phyloP scores from a whole-genome alignment of 2,113 vertebrate genomes.

The Forbesichthys agassizii region DNA sequence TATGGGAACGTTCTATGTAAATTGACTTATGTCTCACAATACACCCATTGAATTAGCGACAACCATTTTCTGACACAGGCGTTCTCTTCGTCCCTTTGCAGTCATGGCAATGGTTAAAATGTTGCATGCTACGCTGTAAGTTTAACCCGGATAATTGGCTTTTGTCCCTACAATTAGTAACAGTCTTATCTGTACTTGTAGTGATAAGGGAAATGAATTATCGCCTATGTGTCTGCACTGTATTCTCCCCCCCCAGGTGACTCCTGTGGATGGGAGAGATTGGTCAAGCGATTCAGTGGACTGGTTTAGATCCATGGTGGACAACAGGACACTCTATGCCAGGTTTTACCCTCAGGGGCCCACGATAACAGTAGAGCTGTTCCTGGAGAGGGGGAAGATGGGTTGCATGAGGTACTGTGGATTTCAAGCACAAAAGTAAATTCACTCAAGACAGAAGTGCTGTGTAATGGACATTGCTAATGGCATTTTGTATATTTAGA shows the following conservation, averaged over 20 bases:
- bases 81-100: constrained; percentile 22
- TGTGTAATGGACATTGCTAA: background rate
- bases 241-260: constrained; percentile 66
- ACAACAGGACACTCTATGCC: constrained; percentile 68
- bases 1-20: background rate
- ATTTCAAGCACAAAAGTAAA: background rate
- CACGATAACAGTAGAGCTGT: constrained; percentile 67
- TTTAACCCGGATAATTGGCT: constrained; percentile 23
- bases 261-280: constrained; percentile 60
- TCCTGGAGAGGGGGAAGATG: constrained; percentile 75
- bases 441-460: background rate
- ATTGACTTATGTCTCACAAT: background rate
- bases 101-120: constrained; percentile 28
- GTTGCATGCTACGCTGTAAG: constrained; percentile 1
- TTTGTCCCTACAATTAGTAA: constrained; percentile 49
- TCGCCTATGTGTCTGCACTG: constrained; percentile 23
- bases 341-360: constrained; percentile 62
- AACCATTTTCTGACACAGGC: background rate
- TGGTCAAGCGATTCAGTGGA: constrained; percentile 71
- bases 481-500: background rate
- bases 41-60: background rate
- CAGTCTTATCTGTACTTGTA: constrained; percentile 29
- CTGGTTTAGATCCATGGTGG: constrained; percentile 73
- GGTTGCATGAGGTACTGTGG: constrained; percentile 73
- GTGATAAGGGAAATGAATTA: constrained; percentile 53